A percentile compares a stretch with the other conserved stretches of the same genome.
Conservation (phyloP, 2,888 invertebrate species). For the Carterocephalus palaemon region DNA sequence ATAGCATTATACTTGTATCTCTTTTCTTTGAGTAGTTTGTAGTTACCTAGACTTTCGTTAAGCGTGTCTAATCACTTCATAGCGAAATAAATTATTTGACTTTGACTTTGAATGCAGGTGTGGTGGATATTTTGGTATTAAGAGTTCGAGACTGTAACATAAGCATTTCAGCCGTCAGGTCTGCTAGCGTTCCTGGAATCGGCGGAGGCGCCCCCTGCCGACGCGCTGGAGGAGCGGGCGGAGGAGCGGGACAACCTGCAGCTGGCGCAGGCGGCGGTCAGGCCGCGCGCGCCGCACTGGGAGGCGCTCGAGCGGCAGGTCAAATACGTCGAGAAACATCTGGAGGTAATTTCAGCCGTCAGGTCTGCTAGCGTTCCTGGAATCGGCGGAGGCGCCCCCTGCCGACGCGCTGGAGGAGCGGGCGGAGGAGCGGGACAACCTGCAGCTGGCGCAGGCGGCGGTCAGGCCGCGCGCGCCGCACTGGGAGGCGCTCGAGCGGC, state of each 20-base stretch:
- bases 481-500: slow-evolving; percentile 84
- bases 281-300: slow-evolving; percentile 84
- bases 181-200: slow-evolving; percentile 93
- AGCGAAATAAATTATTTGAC: too few species aligned
- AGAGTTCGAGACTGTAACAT: too few species aligned
- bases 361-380: slow-evolving; percentile 93
- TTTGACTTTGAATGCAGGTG: too few species aligned
- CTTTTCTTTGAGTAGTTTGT: too few species aligned
- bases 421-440: slow-evolving; percentile 92
- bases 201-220: slow-evolving; percentile 87
- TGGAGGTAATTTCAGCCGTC: slow-evolving; percentile 89
- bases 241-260: slow-evolving; percentile 96
- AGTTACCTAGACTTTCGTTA: too few species aligned
- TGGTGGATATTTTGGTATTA: too few species aligned
- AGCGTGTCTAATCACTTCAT: too few species aligned
- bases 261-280: slow-evolving; percentile 90
- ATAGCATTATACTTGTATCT: too few species aligned
- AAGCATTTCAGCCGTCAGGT: slow-evolving; percentile 90
- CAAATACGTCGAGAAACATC: slow-evolving; percentile 89
- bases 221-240: slow-evolving; percentile 83
- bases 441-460: slow-evolving; percentile 94
- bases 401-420: slow-evolving; percentile 84
- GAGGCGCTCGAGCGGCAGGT: slow-evolving; percentile 84
- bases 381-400: slow-evolving; percentile 91
- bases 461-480: slow-evolving; percentile 84